Evolutionary conservation across 2,113 vertebrate genomes (phyloP).

Genomic region (Galemys pyrenaicus): DNA sequence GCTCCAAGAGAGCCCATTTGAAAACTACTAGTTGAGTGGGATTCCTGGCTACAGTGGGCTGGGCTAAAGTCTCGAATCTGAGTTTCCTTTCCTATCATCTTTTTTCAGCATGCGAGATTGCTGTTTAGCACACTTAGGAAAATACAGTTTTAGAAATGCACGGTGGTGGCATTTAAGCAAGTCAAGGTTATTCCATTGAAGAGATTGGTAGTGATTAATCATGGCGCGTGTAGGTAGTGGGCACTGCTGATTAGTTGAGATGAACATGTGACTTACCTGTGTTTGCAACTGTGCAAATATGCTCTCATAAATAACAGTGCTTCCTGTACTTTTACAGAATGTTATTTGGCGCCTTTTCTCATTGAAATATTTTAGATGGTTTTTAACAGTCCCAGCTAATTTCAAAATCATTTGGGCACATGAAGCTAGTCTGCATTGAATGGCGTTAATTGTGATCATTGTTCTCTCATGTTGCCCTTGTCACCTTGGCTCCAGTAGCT

Average conservation of each 20-base stretch:
- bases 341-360: background rate
- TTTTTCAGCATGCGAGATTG: background rate
- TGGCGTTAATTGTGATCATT: background rate
- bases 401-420: background rate
- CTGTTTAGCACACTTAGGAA: background rate
- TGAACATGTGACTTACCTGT: rapidly evolving
- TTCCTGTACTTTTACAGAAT: background rate
- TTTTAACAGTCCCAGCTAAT: background rate
- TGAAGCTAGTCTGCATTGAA: background rate
- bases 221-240: too few species aligned
- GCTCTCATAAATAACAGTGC: background rate
- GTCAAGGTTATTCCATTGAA: background rate
- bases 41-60: background rate
- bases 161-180: background rate
- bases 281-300: background rate
- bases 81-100: background rate
- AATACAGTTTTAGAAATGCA: background rate
- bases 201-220: background rate
- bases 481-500: background rate
- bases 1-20: background rate
- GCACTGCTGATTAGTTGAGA: background rate
- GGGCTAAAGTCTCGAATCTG: background rate
- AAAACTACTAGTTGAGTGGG: background rate
- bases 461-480: background rate
- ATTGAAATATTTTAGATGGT: background rate